Conservation (phyloP, 2,113 vertebrate species). For the Acinonyx jubatus region DNA sequence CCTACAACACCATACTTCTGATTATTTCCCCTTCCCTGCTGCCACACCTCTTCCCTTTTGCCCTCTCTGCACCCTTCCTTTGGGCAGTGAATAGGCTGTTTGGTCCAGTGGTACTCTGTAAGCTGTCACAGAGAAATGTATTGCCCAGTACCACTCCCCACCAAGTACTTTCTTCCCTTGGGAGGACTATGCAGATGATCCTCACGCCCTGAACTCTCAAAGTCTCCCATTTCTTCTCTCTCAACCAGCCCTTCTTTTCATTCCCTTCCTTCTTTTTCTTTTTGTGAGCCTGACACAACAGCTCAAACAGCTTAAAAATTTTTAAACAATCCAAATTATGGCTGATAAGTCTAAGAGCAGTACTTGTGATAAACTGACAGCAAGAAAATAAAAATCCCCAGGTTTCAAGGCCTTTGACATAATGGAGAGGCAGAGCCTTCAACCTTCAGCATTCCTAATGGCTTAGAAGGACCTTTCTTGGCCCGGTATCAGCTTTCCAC, state of each 20-base stretch:
- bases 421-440: background rate
- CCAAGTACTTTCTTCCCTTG: background rate
- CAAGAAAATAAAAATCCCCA: background rate
- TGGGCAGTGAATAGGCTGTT: background rate
- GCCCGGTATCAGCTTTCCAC: background rate
- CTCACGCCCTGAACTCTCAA: background rate
- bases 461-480: background rate
- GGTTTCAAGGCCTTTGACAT: background rate
- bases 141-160: background rate
- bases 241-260: background rate
- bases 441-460: background rate
- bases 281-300: background rate
- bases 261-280: background rate
- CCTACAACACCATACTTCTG: background rate
- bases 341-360: background rate
- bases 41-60: background rate
- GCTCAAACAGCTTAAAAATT: background rate
- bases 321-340: background rate
- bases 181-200: background rate
- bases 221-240: background rate
- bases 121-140: background rate
- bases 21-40: background rate
- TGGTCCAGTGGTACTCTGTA: background rate
- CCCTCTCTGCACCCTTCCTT: background rate
- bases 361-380: background rate